Percentiles rank a stretch among this genome's conserved stretches.
These are phyloP conservation scores for Epizoanthus illoricatus DNA, from an alignment of 92 coral and sea anemone species.

Conservation along the genomic window DNA sequence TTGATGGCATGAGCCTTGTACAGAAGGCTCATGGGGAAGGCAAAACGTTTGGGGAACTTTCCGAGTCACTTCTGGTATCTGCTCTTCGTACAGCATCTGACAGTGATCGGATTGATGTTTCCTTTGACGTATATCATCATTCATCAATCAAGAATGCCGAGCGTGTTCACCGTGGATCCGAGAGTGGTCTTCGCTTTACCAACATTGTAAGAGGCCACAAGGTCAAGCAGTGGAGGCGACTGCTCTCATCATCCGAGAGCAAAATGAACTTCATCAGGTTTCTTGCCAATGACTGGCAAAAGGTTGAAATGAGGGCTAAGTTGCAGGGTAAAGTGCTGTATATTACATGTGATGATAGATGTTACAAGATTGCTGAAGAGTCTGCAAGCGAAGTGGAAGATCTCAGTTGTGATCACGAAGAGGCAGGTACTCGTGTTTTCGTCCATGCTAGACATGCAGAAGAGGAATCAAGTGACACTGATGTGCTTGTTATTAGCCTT, in stretches of 20 bases:
- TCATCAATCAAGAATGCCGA: slow-evolving; percentile 60
- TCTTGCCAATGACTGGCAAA: slow-evolving; percentile 51
- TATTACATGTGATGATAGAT: slow-evolving; percentile 34
- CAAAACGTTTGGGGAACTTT: slow-evolving; percentile 50
- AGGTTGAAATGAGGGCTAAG: slow-evolving; percentile 41
- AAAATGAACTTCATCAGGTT: slow-evolving; percentile 45
- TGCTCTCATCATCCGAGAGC: slow-evolving; percentile 36
- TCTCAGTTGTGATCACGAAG: slow-evolving; percentile 46
- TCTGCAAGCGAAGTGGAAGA: slow-evolving; percentile 19
- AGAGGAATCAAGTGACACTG: slow-evolving; percentile 46
- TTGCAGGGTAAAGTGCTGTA: slow-evolving; percentile 33
- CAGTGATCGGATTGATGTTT: slow-evolving; percentile 40
- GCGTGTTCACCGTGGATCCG: slow-evolving; percentile 42
- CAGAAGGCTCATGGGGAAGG: slow-evolving; percentile 43
- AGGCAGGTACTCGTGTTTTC: slow-evolving; percentile 53
- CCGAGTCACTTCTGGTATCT: slow-evolving; percentile 37
- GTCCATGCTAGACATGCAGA: slow-evolving; percentile 47
- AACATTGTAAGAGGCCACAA: slow-evolving; percentile 50
- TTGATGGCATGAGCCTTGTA: slow-evolving; percentile 61
- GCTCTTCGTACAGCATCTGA: slow-evolving; percentile 17
- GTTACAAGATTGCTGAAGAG: slow-evolving; percentile 29
- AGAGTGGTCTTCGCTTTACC: slow-evolving; percentile 28
- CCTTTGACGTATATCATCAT: slow-evolving; percentile 42
- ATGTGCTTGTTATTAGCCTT: slow-evolving; percentile 41
- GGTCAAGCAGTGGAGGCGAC: slow-evolving; percentile 50